Evolutionary conservation across 2,113 vertebrate species (phyloP).

Genomic region (Centropus bengalensis): DNA sequence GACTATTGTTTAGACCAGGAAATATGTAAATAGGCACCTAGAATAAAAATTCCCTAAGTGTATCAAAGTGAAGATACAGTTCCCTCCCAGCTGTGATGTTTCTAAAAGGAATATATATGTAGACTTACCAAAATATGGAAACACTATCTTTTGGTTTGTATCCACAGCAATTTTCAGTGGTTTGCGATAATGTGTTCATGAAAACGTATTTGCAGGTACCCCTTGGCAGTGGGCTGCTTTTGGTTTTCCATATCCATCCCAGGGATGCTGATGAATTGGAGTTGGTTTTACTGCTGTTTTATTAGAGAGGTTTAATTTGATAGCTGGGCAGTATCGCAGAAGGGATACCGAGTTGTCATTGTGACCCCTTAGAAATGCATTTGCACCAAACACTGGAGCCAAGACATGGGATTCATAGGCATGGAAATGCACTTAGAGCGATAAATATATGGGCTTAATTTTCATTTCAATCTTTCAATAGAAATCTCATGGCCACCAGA

Average conservation of each 20-base stretch:
- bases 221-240: slow-evolving; percentile 8
- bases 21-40: slow-evolving; percentile 62
- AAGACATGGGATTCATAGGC: not conserved
- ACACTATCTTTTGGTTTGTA: slow-evolving; percentile 2
- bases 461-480: not conserved
- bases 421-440: not conserved
- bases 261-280: not conserved
- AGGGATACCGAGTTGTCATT: fast-evolving
- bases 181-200: slow-evolving; percentile 8
- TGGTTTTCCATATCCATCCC: not conserved
- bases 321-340: not conserved
- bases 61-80: slow-evolving; percentile 52
- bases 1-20: slow-evolving; percentile 73
- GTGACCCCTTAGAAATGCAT: not conserved
- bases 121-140: slow-evolving; percentile 42
- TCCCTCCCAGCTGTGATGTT: slow-evolving; percentile 72
- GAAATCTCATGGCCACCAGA: not conserved
- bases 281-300: not conserved
- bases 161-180: slow-evolving; percentile 57
- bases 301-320: not conserved
- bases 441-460: not conserved
- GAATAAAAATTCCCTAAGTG: slow-evolving; percentile 53
- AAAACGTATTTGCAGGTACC: not conserved
- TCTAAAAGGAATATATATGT: slow-evolving; percentile 29
- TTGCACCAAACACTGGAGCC: not conserved